phyloP scores from a whole-genome alignment of 2,113 vertebrate species.

The Platichthys stellatus region DNA sequence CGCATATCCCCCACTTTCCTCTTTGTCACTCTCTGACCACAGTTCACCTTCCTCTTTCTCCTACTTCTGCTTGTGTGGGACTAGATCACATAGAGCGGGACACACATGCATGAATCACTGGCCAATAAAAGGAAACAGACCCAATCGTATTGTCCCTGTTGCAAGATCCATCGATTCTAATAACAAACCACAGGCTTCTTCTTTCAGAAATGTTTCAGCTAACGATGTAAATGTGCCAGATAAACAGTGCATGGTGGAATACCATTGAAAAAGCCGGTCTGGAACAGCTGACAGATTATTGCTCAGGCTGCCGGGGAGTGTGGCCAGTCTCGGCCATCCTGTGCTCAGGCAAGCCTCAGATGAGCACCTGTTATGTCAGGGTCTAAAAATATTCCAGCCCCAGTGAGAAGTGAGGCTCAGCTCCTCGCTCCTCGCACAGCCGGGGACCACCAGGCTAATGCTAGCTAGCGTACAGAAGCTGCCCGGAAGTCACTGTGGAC shows the following conservation, averaged over 20 bases:
- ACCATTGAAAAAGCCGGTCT: too few relatives aligned
- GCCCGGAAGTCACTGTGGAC: background rate
- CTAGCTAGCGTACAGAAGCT: background rate
- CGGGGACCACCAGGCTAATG: background rate
- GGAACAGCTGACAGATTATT: too few relatives aligned
- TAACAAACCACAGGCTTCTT: background rate
- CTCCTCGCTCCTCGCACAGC: background rate
- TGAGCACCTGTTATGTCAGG: slow-evolving; percentile 68
- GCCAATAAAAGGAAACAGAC: background rate
- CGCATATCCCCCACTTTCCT: slow-evolving; percentile 26
- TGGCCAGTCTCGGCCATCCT: background rate
- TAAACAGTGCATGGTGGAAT: too few relatives aligned
- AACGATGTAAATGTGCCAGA: too few relatives aligned
- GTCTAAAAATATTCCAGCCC: slow-evolving; percentile 70
- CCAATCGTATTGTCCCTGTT: too few relatives aligned
- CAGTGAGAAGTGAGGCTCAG: background rate
- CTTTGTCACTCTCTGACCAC: slow-evolving; percentile 60
- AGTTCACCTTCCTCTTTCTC: slow-evolving; percentile 64
- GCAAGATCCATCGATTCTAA: too few relatives aligned
- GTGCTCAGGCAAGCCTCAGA: slow-evolving; percentile 28
- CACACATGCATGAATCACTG: background rate
- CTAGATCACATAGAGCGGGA: background rate
- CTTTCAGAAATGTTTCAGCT: too few relatives aligned
- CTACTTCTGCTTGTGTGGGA: slow-evolving; percentile 60
- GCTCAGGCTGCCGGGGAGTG: background rate